Evolutionary conservation across 2,888 invertebrate genomes (phyloP), one percentile per base, ranked within the genome.

Genomic region (Drosophila macrospina): DNA sequence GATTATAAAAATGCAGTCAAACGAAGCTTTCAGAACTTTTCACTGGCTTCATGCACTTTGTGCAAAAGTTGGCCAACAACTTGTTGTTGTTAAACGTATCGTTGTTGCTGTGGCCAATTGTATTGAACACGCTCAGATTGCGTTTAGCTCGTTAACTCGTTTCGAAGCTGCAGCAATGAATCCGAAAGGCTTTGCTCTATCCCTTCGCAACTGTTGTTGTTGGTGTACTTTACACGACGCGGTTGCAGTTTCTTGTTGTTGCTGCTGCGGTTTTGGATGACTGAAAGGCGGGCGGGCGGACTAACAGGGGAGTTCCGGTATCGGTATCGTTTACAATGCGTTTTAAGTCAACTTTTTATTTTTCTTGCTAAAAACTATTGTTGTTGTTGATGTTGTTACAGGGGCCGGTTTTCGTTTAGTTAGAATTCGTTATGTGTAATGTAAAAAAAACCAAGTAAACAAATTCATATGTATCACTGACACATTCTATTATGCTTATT

Each of bases 401-500:
- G 32, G 11, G 24, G 69, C 63, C 67, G 78, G 60, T 62, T 68
- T 55, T 39, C 45, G 55, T 65, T 82, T 83, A 65, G 44, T 68
- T 73, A 65, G 63, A 70, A 74, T 70, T 85, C 65, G 67, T 51
- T 56, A 54, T 70, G 39, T 50, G 45, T 59, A 55, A 51, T 56
- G 62, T 52, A 62, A 76, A 72, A 69, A 59, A 79, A 81, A 70
- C 6, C 26, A 56, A 42, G 60, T 50, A 67, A 77, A 71, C 51
- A 42, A 70, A 67, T 72, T 83, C 68, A 60, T 48, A 62, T 67
- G 68, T 71, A 74, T 79, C 88, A 85, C 81, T 83, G 74, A 74
- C 77, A 85, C 83, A 69, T 74, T 79, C 15, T 62, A 44, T 63
- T 70, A 55, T 67, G 37, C 45, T 51, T 30, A 36, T 63, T 62